A percentile compares a stretch with the other conserved stretches of the same genome.
Evolutionary conservation across 2,888 invertebrate genomes (phyloP).

Genomic region (Dendrolimus pini): DNA sequence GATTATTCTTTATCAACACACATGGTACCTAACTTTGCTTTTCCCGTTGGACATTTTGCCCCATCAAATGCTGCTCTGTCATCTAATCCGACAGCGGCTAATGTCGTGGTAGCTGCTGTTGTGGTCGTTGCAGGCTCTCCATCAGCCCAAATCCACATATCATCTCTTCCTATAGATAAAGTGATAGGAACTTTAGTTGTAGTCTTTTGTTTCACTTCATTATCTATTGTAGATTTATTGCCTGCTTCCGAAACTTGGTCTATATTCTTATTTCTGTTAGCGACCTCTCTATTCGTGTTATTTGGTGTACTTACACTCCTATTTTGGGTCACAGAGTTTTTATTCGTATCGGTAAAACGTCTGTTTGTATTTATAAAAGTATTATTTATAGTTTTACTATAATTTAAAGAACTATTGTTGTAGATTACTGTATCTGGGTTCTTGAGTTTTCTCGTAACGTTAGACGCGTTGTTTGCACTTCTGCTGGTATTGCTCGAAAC

Average conservation of each 20-base stretch:
- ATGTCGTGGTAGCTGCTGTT: conserved; percentile 3
- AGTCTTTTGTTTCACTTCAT: conserved; percentile 5
- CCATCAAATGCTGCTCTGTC: conserved; percentile 27
- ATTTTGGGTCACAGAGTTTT: not conserved
- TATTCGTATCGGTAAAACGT: not conserved
- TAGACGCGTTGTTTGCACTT: no score
- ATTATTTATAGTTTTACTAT: not conserved
- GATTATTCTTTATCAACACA: conserved; percentile 19
- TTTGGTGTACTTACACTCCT: not conserved
- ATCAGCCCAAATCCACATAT: conserved; percentile 18
- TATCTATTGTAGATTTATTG: conserved; percentile 12
- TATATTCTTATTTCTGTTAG: not conserved
- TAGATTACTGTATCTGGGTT: no score
- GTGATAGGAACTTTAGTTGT: not conserved
- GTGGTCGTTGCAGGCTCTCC: conserved; percentile 2
- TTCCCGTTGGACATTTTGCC: conserved; percentile 23
- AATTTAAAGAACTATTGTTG: no score
- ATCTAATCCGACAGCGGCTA: conserved; percentile 11
- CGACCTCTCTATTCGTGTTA: not conserved
- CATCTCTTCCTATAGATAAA: not conserved
- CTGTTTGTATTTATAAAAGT: not conserved
- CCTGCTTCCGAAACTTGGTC: conserved; percentile 1
- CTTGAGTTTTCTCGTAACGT: no score
- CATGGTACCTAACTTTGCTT: conserved; percentile 14
- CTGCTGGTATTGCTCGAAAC: no score